These are phyloP conservation scores for Aphelenchoides fujianensis DNA, from an alignment of 1,140 invertebrate species.

Conservation along the genomic window DNA sequence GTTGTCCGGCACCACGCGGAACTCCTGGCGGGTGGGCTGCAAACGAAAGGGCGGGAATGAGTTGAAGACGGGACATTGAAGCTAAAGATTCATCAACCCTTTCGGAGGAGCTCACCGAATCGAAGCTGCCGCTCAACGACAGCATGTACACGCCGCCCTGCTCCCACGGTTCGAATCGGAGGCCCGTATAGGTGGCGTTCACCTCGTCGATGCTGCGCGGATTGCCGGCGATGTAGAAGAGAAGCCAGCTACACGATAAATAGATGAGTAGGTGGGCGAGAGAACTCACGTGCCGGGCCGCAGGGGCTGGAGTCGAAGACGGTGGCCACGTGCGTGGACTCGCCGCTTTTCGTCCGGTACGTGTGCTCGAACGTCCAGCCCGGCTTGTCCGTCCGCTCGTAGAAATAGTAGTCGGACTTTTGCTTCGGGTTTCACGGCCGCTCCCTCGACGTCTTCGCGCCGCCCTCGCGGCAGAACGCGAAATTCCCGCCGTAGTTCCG, in stretches of 20 bases:
- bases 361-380: background rate
- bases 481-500: constrained; percentile 33
- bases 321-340: constrained; percentile 10
- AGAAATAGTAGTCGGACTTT: constrained; percentile 51
- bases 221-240: background rate
- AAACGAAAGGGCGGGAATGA: too few relatives aligned
- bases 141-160: constrained; percentile 7
- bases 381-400: constrained; percentile 31
- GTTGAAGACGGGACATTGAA: too few relatives aligned
- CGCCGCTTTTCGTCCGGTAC: constrained; percentile 6
- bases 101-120: too few relatives aligned
- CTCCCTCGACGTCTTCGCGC: background rate
- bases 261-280: background rate
- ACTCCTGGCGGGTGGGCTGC: constrained; percentile 66
- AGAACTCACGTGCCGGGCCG: constrained; percentile 41
- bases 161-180: constrained; percentile 22
- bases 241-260: background rate
- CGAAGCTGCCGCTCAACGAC: constrained; percentile 15
- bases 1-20: constrained; percentile 68
- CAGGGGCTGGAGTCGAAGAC: constrained; percentile 33
- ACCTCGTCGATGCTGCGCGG: background rate
- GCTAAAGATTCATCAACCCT: background rate
- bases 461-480: constrained; percentile 39
- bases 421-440: constrained; percentile 48
- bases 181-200: constrained; percentile 34